Conservation (phyloP, 2,888 invertebrate genomes). For the Papilio demoleus region DNA sequence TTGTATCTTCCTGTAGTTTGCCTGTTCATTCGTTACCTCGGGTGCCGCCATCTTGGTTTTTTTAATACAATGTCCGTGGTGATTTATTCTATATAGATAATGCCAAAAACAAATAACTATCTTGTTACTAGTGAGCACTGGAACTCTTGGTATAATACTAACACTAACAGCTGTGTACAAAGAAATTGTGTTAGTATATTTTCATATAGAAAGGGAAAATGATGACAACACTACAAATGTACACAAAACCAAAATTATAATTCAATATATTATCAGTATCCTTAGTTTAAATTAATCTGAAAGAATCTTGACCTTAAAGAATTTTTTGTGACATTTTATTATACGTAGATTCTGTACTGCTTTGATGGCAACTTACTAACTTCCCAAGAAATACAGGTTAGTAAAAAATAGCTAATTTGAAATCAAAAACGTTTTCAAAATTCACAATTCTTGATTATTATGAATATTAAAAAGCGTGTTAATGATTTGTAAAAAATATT, state of each 20-base stretch:
- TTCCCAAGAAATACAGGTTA: not conserved
- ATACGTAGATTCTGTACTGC: not conserved
- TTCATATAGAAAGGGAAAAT: slow-evolving; percentile 27
- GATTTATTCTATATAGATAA: too few species aligned
- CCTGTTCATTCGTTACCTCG: too few species aligned
- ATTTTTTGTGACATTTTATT: not conserved
- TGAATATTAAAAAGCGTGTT: slow-evolving; percentile 5
- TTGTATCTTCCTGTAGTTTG: too few species aligned
- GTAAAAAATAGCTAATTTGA: not conserved
- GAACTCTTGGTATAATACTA: too few species aligned
- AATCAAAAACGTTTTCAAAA: not conserved
- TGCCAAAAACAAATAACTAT: too few species aligned
- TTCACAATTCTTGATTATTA: not conserved
- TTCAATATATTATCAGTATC: not conserved
- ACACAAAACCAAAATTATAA: not conserved
- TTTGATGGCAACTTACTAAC: not conserved
- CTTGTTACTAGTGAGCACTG: too few species aligned
- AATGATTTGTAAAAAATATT: not conserved
- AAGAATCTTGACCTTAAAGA: too few species aligned
- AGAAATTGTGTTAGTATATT: too few species aligned
- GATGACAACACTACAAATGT: not conserved
- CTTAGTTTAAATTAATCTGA: too few species aligned
- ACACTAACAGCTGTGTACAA: too few species aligned
- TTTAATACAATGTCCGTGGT: too few species aligned
- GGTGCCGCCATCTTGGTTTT: too few species aligned